These are phyloP conservation scores for Morone chrysops DNA, from an alignment of 2,113 vertebrate species.

Conservation along the genomic window DNA sequence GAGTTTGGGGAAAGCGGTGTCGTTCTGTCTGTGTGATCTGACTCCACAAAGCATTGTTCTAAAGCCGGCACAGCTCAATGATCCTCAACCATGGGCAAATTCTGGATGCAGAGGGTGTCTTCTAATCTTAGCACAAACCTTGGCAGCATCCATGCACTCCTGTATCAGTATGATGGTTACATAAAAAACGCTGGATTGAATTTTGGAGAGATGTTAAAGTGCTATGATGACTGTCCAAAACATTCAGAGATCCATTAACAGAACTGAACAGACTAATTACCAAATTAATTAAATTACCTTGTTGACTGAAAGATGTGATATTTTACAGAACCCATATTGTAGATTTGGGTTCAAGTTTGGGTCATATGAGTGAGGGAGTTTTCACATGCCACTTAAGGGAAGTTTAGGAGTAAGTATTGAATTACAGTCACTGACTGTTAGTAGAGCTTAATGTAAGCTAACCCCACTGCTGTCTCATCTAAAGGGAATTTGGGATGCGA, in stretches of 20 bases:
- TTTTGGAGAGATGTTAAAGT: background rate
- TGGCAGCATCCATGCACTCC: background rate
- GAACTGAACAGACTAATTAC: background rate
- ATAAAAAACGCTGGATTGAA: background rate
- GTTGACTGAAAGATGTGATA: background rate
- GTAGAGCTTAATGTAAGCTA: background rate
- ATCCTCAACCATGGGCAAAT: background rate
- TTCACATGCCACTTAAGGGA: background rate
- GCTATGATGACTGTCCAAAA: background rate
- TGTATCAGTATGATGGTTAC: conserved; percentile 9
- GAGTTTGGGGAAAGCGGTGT: background rate
- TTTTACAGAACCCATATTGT: background rate
- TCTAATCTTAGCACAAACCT: conserved; percentile 3
- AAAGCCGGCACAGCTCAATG: background rate
- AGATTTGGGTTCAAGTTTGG: background rate
- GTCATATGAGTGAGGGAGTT: background rate
- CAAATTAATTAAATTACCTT: background rate
- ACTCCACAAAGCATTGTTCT: conserved; percentile 5
- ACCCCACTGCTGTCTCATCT: background rate
- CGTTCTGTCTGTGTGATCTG: background rate
- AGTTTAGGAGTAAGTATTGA: background rate
- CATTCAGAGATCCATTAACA: background rate
- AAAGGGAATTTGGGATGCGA: background rate
- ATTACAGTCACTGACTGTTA: background rate
- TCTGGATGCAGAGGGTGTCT: conserved; percentile 17